Evolutionary conservation across 2,797 vertebrate species (phyloP), one percentile per base, ranked within the genome.

Genomic region (Cichlasoma orientale): DNA sequence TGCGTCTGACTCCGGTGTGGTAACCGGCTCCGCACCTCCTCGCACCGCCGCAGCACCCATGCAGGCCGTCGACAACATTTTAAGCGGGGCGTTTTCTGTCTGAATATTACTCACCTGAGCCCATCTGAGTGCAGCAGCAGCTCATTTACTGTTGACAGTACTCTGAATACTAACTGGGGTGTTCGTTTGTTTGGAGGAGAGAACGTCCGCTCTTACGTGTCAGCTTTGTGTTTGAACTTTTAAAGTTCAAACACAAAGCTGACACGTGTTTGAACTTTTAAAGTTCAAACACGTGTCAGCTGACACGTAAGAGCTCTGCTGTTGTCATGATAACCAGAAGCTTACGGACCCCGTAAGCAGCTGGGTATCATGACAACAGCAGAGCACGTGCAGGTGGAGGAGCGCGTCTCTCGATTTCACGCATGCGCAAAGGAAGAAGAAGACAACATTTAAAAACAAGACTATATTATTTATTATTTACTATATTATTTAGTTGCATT

Each of bases 1-100:
- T 2, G 10, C 9, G 4, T 3, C 19, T 27, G 21, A 4, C 12
- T 5, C 75, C 21, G 63, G 23, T 71, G 61, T 66, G 2, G 16
- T 19, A 19, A 66, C 61, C 3, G 54, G n/a, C 55, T 21, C 54
- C 33, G 23, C 55, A 27, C 71, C 74, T 56, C 29, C 31, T 41
- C 1, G 56, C 5, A 19, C 79, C 41, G 55, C 29, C 2, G 23
- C 74, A 4, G 10, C 80, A 69, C 69, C 59, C 72, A 12, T 1
- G 9, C 58, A 23, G 72, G 77, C 66, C 21, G 74, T 81, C 66
- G 83, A 19, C 61, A 31, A 25, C 89, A 90, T 92, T 70, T 76
- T 19, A 69, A 54, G 21, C 57, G 0, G 23, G 3, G 2, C 2
- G 4, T 33, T 5, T 10, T 21, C 29, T 5, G 1, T 16, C 10